Evolutionary conservation across 2,113 vertebrate species (phyloP).

Genomic region (Trichechus manatus): DNA sequence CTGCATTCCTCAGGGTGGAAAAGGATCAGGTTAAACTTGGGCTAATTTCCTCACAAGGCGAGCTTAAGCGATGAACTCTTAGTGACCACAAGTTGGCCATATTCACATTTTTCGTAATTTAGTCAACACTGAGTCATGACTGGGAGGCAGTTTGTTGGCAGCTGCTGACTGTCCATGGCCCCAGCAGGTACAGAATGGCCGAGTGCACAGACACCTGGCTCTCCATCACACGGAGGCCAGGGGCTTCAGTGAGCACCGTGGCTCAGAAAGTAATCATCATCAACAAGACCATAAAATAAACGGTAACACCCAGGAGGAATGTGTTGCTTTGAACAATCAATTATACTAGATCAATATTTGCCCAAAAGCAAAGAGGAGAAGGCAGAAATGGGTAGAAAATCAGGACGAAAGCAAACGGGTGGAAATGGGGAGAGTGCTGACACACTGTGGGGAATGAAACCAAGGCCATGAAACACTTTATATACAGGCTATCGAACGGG

Average conservation of each 20-base stretch:
- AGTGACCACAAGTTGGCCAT: not conserved
- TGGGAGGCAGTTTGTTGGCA: not conserved
- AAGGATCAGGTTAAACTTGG: not conserved
- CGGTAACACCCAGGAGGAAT: too few species aligned
- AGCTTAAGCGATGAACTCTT: not conserved
- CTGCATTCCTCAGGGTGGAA: not conserved
- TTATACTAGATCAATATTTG: too few species aligned
- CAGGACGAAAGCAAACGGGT: too few species aligned
- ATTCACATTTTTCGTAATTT: not conserved
- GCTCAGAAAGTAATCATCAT: not conserved
- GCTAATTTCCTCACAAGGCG: not conserved
- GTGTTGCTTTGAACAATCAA: too few species aligned
- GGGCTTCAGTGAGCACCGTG: not conserved
- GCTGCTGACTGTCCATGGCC: not conserved
- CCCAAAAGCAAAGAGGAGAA: too few species aligned
- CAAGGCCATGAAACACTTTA: too few species aligned
- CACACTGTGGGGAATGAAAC: too few species aligned
- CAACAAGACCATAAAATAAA: not conserved
- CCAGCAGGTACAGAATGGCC: not conserved
- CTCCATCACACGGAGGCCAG: not conserved
- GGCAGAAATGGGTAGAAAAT: too few species aligned
- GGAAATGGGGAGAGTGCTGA: too few species aligned
- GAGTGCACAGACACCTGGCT: accelerated
- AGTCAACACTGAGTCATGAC: accelerated
- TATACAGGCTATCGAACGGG: too few species aligned